Conservation (phyloP, 2,888 invertebrate genomes). For the Coremacera marginata region DNA sequence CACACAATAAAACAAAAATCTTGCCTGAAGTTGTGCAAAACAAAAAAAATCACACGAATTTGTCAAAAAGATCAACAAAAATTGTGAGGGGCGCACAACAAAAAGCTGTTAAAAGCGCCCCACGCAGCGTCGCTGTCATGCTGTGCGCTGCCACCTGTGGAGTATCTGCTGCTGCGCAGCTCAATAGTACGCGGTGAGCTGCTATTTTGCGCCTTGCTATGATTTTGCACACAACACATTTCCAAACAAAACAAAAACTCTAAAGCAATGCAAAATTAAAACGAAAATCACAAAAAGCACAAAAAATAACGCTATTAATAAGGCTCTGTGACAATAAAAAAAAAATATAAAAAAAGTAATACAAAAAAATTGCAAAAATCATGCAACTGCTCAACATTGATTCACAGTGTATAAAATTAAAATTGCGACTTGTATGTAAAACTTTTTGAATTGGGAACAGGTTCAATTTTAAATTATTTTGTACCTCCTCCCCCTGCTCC, state of each 20-base stretch:
- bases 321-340: background rate
- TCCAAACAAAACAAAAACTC: no score
- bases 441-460: conserved; percentile 5
- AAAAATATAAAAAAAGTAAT: background rate
- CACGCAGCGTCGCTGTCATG: conserved; percentile 3
- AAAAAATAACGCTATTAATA: background rate
- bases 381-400: no score
- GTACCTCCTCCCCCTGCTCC: no score
- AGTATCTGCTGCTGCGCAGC: background rate
- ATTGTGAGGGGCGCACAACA: background rate
- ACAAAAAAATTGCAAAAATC: no score
- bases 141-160: conserved; percentile 23
- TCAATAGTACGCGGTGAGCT: no score
- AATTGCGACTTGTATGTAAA: conserved; percentile 14
- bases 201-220: no score
- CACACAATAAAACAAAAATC: background rate
- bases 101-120: conserved; percentile 3
- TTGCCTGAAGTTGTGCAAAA: background rate
- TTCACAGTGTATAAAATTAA: no score
- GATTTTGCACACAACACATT: no score
- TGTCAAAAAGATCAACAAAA: background rate
- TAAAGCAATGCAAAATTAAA: background rate
- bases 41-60: background rate
- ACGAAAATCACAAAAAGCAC: background rate
- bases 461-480: background rate